A percentile compares a stretch with the other conserved stretches of the same genome.
Evolutionary conservation across 2,113 vertebrate genomes (phyloP).

Genomic region (Romanogobio albipinnatus): DNA sequence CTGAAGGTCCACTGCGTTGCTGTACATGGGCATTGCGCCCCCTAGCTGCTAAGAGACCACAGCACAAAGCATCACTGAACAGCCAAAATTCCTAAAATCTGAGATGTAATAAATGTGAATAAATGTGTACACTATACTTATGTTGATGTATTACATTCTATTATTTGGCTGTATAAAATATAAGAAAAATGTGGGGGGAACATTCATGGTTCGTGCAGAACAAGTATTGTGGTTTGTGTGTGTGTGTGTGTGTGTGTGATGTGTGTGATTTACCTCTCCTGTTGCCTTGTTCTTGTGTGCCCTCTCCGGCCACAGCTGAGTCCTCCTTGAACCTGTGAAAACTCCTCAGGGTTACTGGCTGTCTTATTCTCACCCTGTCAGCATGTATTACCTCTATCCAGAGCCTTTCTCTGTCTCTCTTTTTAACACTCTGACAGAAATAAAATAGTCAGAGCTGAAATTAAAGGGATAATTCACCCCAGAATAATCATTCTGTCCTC

Average conservation of each 20-base stretch:
- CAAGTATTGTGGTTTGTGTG: neutral
- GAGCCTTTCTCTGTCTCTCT: neutral
- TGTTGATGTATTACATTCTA: neutral
- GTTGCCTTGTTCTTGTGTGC: constrained; percentile 61
- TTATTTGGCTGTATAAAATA: neutral
- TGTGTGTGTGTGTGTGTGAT: constrained; percentile 2
- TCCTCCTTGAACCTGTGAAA: constrained; percentile 87
- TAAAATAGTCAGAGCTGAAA: neutral
- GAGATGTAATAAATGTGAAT: neutral
- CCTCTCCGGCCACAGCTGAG: constrained; percentile 60
- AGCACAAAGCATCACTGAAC: constrained; percentile 55
- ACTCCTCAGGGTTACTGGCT: constrained; percentile 52
- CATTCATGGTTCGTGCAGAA: neutral
- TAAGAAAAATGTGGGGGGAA: neutral
- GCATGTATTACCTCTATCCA: neutral
- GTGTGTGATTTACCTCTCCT: constrained; percentile 75
- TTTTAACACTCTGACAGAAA: neutral
- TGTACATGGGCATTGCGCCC: constrained; percentile 65
- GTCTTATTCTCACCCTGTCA: constrained; percentile 40
- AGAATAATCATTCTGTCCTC: neutral
- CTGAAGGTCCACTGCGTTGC: constrained; percentile 70
- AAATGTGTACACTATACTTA: neutral
- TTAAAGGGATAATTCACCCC: neutral
- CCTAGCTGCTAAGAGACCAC: constrained; percentile 69
- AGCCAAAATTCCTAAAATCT: constrained; percentile 3